Conservation (phyloP, 2,888 invertebrate species). For the Amblyjoppa proteus region DNA sequence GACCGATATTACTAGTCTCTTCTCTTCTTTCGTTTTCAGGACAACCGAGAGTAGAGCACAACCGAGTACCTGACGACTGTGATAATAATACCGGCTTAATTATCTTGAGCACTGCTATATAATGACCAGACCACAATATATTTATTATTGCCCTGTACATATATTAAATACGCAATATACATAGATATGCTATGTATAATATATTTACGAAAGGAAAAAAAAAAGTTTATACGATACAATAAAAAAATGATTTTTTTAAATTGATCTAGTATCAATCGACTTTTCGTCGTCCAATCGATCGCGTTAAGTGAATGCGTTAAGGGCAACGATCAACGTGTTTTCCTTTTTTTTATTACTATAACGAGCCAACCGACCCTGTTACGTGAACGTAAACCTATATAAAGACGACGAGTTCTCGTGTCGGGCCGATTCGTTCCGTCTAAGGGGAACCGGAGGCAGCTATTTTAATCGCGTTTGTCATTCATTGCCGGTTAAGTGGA, state of each 20-base stretch:
- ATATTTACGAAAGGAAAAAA: constrained; percentile 32
- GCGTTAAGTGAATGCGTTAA: background rate
- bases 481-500: constrained; percentile 32
- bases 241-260: constrained; percentile 49
- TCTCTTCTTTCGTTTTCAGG: constrained; percentile 80
- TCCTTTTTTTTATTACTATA: background rate
- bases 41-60: constrained; percentile 70
- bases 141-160: constrained; percentile 33
- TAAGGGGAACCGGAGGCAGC: background rate
- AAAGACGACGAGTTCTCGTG: background rate
- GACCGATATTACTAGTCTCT: constrained; percentile 51
- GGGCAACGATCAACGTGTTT: background rate
- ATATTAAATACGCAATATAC: constrained; percentile 31
- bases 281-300: constrained; percentile 11
- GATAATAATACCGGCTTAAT: constrained; percentile 75
- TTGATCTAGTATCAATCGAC: constrained; percentile 13
- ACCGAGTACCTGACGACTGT: constrained; percentile 83
- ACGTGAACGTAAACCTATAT: background rate
- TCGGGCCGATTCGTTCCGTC: background rate
- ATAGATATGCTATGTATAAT: constrained; percentile 38
- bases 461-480: constrained; percentile 71
- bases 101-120: constrained; percentile 52
- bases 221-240: constrained; percentile 54
- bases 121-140: constrained; percentile 37
- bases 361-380: background rate